Conservation (phyloP, 2,113 vertebrate species). For the Dipodomys stephensi region DNA sequence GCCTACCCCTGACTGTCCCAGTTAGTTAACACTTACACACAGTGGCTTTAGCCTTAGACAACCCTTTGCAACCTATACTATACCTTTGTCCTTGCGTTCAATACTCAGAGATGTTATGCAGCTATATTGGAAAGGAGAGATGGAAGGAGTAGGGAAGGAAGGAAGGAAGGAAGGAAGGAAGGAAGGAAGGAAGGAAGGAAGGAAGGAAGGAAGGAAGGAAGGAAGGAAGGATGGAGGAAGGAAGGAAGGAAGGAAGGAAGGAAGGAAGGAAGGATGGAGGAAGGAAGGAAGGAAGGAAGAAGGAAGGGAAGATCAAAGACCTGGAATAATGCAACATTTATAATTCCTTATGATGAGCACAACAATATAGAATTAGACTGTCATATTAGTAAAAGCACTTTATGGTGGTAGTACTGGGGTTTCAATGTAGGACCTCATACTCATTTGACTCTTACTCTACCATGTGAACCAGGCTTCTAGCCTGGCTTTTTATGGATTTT, state of each 20-base stretch:
- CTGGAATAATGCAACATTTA: background rate
- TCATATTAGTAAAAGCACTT: background rate
- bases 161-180: background rate
- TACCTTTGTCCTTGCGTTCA: background rate
- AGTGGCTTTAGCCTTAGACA: slow-evolving; percentile 54
- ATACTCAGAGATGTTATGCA: background rate
- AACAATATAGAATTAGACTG: background rate
- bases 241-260: rapidly evolving
- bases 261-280: background rate
- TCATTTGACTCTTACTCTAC: too few species aligned
- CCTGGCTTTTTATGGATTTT: too few species aligned
- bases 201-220: too few species aligned
- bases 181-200: background rate
- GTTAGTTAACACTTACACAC: slow-evolving; percentile 75
- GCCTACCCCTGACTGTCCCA: slow-evolving; percentile 43
- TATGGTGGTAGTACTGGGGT: too few species aligned
- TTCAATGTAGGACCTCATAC: too few species aligned
- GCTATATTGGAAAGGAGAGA: background rate
- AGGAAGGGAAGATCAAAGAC: too few species aligned
- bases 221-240: too few species aligned
- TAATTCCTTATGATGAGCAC: background rate
- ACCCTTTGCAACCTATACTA: slow-evolving; percentile 35
- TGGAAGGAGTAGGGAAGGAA: too few species aligned
- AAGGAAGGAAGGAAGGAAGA: background rate
- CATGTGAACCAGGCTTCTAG: too few species aligned